A percentile compares a stretch with the other conserved stretches of the same genome.
Conservation (phyloP, 1,140 invertebrate genomes). For the Platyscapa corneri region DNA sequence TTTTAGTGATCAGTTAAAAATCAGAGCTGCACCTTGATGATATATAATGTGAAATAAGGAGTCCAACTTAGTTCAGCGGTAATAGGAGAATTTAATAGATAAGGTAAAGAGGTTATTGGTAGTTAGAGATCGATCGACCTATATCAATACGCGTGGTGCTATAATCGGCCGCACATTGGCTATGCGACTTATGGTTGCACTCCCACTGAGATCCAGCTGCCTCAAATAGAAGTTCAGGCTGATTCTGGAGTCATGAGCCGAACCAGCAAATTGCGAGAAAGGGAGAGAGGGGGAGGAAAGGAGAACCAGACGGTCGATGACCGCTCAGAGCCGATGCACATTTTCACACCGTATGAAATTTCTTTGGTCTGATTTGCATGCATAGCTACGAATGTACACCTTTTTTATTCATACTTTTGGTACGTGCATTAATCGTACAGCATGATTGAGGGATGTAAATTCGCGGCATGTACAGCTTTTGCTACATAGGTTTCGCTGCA, state of each 20-base stretch:
- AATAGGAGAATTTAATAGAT: neutral
- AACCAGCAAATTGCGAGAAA: neutral
- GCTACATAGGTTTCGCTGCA: no score
- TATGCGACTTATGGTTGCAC: no score
- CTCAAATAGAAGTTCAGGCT: no score
- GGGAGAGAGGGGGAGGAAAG: neutral
- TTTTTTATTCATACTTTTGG: no score
- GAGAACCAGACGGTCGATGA: neutral
- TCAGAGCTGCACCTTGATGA: neutral
- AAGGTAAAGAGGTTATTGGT: conserved; percentile 35
- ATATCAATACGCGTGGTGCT: neutral
- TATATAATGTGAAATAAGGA: neutral
- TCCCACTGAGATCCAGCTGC: no score
- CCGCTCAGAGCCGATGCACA: neutral
- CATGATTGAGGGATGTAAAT: no score
- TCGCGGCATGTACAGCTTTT: no score
- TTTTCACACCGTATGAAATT: neutral
- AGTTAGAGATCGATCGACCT: conserved; percentile 19
- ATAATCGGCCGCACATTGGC: neutral
- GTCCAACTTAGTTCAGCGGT: neutral
- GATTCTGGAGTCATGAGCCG: no score
- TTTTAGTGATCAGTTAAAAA: no score
- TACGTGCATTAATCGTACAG: no score
- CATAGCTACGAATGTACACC: no score
- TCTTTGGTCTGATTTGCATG: neutral